Evolutionary conservation across 2,888 invertebrate species (phyloP).

Genomic region (Myopa testacea): DNA sequence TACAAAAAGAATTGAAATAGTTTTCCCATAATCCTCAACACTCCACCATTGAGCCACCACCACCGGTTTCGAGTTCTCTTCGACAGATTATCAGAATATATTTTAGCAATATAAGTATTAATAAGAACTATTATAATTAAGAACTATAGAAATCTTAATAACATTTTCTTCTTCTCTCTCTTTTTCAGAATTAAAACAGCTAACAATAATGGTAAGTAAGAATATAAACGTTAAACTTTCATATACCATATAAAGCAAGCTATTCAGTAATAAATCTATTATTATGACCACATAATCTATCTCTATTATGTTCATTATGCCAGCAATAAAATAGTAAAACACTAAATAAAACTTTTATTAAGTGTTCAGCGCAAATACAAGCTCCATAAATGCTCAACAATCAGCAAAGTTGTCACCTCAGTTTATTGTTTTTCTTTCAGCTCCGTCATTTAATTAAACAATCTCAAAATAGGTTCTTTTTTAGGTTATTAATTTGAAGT

Average conservation of each 20-base stretch:
- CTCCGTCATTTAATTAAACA: neutral
- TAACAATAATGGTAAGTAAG: constrained; percentile 68
- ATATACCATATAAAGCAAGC: neutral
- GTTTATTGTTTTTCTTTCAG: neutral
- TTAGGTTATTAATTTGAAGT: neutral
- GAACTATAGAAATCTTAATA: constrained; percentile 43
- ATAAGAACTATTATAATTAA: too few relatives aligned
- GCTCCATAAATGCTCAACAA: constrained; percentile 40
- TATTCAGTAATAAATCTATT: too few relatives aligned
- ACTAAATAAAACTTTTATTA: neutral
- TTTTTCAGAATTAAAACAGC: constrained; percentile 69
- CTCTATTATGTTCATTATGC: too few relatives aligned
- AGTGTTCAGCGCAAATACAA: neutral
- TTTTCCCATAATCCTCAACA: too few relatives aligned
- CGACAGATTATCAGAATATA: too few relatives aligned
- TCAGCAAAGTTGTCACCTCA: constrained; percentile 48
- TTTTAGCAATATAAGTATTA: too few relatives aligned
- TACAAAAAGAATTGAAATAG: too few relatives aligned
- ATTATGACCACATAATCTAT: too few relatives aligned
- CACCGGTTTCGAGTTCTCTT: too few relatives aligned
- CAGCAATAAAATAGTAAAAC: too few relatives aligned
- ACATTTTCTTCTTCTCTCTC: constrained; percentile 46
- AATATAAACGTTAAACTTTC: neutral
- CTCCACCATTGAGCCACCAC: too few relatives aligned
- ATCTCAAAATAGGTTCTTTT: neutral